Evolutionary conservation across 2,888 invertebrate genomes (phyloP).

Genomic region (Leucoma salicis): DNA sequence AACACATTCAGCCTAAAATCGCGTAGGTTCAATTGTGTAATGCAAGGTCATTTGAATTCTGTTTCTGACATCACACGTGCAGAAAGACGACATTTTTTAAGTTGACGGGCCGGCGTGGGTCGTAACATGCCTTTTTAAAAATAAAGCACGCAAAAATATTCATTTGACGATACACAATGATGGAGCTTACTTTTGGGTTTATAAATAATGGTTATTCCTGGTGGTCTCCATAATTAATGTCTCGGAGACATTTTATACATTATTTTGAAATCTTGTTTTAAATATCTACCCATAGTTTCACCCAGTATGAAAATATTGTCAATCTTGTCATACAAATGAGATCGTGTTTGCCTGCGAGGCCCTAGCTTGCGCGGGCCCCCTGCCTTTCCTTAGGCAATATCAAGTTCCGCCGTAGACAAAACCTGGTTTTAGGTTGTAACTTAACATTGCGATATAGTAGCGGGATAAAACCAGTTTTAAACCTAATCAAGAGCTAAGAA

Average conservation of each 20-base stretch:
- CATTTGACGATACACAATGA: slow-evolving; percentile 23
- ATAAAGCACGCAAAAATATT: slow-evolving; percentile 22
- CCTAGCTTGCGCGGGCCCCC: no score
- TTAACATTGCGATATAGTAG: no score
- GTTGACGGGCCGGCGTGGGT: slow-evolving; percentile 38
- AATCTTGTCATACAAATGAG: no score
- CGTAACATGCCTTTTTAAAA: slow-evolving; percentile 29
- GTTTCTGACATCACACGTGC: slow-evolving; percentile 35
- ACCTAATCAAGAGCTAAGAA: no score
- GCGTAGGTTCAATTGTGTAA: slow-evolving; percentile 28
- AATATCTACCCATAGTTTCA: no score
- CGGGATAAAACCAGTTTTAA: no score
- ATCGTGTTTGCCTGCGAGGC: no score
- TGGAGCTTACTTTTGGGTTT: slow-evolving; percentile 21
- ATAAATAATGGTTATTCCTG: slow-evolving; percentile 31
- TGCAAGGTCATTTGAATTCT: slow-evolving; percentile 32
- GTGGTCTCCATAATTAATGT: slow-evolving; percentile 24
- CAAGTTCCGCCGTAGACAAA: no score
- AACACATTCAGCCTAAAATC: slow-evolving; percentile 21
- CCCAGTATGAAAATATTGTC: no score
- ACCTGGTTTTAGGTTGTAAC: no score
- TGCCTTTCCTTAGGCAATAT: no score
- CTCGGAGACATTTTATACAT: background rate
- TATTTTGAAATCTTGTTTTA: background rate
- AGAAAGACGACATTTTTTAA: slow-evolving; percentile 24